Base-by-base conservation (phyloP, 2,888 invertebrate genomes). In the Leptinotarsa haldemani region DNA sequence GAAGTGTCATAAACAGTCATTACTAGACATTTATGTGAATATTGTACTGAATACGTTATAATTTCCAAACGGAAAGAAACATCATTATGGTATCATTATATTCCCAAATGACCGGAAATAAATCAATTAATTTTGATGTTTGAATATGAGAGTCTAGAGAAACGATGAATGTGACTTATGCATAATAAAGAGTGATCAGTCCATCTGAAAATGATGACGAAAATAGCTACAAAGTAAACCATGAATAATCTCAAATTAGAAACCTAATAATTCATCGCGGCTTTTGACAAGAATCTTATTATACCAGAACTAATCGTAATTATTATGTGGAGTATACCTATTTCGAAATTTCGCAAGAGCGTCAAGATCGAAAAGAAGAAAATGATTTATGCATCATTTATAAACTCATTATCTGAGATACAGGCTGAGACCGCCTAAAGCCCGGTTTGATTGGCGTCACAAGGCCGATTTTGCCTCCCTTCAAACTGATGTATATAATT, bases 331-430 rank as follows among this genome's bases (percentile, higher is more conserved):
- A 74, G 75, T 77, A 66, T 70, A 69, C 65, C 69, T 76, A 79
- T 80, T 80, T 78, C 74, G 79, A 80, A 81, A 81, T 82, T 82
- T 82, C 80, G 81, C 81, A 80, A 80, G 75, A 77, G 74, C 77
- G 78, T 78, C 82, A 79, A 80, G 80, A 80, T 74, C 82, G 81
- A 70, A 82, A 80, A 81, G 79, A 82, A 78, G 80, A 78, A 80
- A 81, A 86, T 87, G 88, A 88, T 88, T 88, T 88, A 88, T 88
- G 85, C 85, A 82, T 85, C 88, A 85, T 88, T 88, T 88, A 88
- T 88, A 88, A 88, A 88, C 87, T 88, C 88, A 88, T 88, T 88
- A 88, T 87, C 85, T 84, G 78, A 79, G 82, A 85, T 84, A 82
- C 84, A 82, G 84, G 83, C 81, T 80, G 80, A 81, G 83, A 86